A percentile compares a stretch with the other conserved stretches of the same genome.
Evolutionary conservation across 2,888 invertebrate genomes (phyloP).

Genomic region (Epicampocera succincta): DNA sequence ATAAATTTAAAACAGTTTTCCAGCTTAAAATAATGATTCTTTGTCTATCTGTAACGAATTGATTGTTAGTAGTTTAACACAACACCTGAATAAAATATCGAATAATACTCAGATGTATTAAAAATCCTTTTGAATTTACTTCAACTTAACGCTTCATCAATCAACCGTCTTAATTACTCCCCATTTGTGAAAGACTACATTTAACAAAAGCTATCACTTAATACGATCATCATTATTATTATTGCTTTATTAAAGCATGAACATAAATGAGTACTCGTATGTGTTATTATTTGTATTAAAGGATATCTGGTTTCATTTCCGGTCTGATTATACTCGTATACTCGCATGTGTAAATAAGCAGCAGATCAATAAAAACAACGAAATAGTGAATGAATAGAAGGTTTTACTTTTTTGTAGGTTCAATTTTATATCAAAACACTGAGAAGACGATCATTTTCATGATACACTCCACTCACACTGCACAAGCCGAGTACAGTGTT

Average conservation of each 20-base stretch:
- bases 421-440: slow-evolving; percentile 53
- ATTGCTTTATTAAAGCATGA: slow-evolving; percentile 23
- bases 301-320: slow-evolving; percentile 81
- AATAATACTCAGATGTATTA: slow-evolving; percentile 33
- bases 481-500: background rate
- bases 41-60: background rate
- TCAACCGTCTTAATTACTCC: slow-evolving; percentile 38
- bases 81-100: slow-evolving; percentile 62
- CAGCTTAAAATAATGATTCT: no score
- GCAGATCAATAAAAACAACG: slow-evolving; percentile 58
- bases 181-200: slow-evolving; percentile 19
- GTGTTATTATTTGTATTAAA: slow-evolving; percentile 58
- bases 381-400: slow-evolving; percentile 48
- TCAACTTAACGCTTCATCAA: slow-evolving; percentile 47
- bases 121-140: slow-evolving; percentile 19
- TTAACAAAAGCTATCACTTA: slow-evolving; percentile 51
- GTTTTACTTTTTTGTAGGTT: slow-evolving; percentile 18
- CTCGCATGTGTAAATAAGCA: slow-evolving; percentile 52
- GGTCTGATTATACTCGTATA: slow-evolving; percentile 74
- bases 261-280: slow-evolving; percentile 20
- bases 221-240: slow-evolving; percentile 48
- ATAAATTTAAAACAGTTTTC: no score
- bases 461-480: background rate
- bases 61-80: slow-evolving; percentile 22
- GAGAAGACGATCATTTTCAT: slow-evolving; percentile 36